Evolutionary conservation across 1,140 invertebrate species (phyloP), one percentile per base, ranked within the genome.

Genomic region (Orussus abietinus): DNA sequence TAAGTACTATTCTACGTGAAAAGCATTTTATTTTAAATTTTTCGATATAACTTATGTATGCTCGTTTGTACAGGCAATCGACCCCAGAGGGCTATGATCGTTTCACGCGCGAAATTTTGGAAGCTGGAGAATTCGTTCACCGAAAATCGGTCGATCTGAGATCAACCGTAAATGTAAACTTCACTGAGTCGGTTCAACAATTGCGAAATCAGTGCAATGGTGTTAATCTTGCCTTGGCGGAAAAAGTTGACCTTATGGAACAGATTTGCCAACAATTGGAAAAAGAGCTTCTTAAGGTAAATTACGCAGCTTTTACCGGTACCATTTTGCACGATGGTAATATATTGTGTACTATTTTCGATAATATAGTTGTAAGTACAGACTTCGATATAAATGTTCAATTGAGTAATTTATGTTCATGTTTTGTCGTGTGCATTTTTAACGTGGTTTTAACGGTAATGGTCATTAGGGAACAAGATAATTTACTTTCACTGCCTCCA

Each of bases 151-250:
- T 73, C 2, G 70, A 80, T 22, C 63, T 88, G 17, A 66, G 85
- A 18, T 73, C 76, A 2, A 79, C 78, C 4, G 59, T 88, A 0
- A 77, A 85, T 47, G 69, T 77, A 0, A 80, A 84, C 28, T 66
- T 85, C 21, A 70, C 76, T 5, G 81, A 82, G 38, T 79, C 78
- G 1, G 77, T 85, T 1, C 73, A 80, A 42, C 84, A 87, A 66
- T 72, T 90, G 6, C 74, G 85, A 15, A 78, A 74, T 17, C 86
- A 88, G 69, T 84, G 84, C 0, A 85, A 86, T 61, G 67, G 66
- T 31, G 84, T 88, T 1, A 84, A 88, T 53, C 69, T 78, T 33
- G 79, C 80, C 1, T 57, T 89, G 25, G 75, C 75, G 0, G 75
- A 80, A 33, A 79, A 83, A 18, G 79, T 86, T 13, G 77, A 78